Conservation (phyloP, 64 coral and sea anemone genomes). For the Hydrozoanthus tunicans region DNA sequence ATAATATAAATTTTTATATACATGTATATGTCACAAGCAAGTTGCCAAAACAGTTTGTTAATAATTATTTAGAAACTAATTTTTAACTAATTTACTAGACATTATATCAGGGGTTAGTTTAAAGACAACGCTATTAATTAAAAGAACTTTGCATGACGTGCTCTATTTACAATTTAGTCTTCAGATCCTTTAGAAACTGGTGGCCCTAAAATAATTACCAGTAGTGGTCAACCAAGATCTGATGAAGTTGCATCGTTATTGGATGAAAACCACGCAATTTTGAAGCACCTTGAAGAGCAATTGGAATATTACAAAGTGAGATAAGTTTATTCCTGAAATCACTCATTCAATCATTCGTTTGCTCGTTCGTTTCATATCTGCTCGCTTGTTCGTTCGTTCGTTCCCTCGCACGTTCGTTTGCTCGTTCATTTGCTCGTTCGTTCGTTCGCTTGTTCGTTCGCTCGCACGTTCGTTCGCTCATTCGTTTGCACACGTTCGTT, state of each 20-base stretch:
- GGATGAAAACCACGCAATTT: constrained; percentile 66
- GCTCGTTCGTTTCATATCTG: too few relatives aligned
- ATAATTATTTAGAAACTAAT: too few relatives aligned
- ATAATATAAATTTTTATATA: too few relatives aligned
- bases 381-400: too few relatives aligned
- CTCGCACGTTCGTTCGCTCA: too few relatives aligned
- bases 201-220: neutral
- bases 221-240: constrained; percentile 31
- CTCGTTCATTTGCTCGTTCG: too few relatives aligned
- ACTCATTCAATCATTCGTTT: too few relatives aligned
- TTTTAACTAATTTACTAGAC: neutral
- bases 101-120: neutral
- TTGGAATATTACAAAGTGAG: constrained; percentile 90
- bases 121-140: neutral
- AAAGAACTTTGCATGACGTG: neutral
- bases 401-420: too few relatives aligned
- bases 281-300: constrained; percentile 72
- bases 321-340: neutral
- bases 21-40: too few relatives aligned
- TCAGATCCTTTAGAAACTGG: neutral
- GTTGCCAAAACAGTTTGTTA: too few relatives aligned
- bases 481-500: too few relatives aligned
- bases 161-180: neutral
- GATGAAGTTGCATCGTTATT: constrained; percentile 79
- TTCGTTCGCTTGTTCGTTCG: too few relatives aligned